Evolutionary conservation across 2,113 vertebrate species (phyloP).

Genomic region (Petroica traversi): DNA sequence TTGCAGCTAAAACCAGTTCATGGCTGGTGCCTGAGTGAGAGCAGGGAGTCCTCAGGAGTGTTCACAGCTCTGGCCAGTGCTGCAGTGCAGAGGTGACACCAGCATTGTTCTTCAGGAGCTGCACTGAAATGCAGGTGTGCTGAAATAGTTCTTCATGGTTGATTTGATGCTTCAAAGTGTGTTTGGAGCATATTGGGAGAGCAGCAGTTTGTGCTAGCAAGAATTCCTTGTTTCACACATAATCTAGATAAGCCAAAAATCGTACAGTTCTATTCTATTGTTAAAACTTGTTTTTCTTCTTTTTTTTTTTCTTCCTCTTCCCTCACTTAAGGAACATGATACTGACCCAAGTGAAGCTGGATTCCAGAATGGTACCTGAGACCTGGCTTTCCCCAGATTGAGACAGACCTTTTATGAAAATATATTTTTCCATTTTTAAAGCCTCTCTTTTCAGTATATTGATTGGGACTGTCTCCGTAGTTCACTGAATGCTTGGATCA

Average conservation of each 20-base stretch:
- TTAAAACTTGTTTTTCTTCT: not conserved
- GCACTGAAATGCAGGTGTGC: not conserved
- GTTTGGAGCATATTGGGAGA: not conserved
- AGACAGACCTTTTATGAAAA: not conserved
- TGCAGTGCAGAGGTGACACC: not conserved
- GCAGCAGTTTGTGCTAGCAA: not conserved
- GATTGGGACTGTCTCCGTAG: not conserved
- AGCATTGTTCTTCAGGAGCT: not conserved
- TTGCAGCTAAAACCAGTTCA: not conserved
- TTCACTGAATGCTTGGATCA: not conserved
- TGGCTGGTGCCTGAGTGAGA: not conserved
- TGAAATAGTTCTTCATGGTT: not conserved
- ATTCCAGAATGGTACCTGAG: slow-evolving; percentile 66
- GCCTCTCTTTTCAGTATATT: not conserved
- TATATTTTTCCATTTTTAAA: not conserved
- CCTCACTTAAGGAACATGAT: slow-evolving; percentile 81
- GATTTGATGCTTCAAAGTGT: not conserved
- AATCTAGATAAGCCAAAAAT: not conserved
- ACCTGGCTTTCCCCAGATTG: not conserved
- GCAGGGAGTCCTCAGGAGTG: not conserved
- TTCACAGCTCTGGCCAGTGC: not conserved
- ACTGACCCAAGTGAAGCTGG: slow-evolving; percentile 77
- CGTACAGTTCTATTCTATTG: not conserved
- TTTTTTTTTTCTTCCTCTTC: not conserved
- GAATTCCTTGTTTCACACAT: not conserved